Percentiles rank a stretch among this genome's conserved stretches.
These are phyloP conservation scores for Abscondita cerata DNA, from an alignment of 2,888 invertebrate species.

Conservation along the genomic window DNA sequence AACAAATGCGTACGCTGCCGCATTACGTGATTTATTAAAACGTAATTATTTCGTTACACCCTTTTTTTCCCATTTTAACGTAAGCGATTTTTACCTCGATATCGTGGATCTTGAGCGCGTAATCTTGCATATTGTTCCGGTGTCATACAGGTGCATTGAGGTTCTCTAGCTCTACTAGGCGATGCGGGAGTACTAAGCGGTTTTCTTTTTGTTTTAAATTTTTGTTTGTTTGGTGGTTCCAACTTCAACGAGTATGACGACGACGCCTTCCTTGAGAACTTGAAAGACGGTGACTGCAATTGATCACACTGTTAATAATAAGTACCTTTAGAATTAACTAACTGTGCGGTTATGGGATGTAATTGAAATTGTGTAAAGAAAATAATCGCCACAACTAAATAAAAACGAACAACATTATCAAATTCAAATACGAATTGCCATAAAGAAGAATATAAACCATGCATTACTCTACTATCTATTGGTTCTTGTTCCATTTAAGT, in stretches of 20 bases:
- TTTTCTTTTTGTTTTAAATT: conserved; percentile 87
- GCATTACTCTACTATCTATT: too few species aligned
- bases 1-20: background rate
- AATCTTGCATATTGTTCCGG: conserved; percentile 89
- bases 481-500: too few species aligned
- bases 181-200: conserved; percentile 93
- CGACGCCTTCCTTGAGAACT: conserved; percentile 96
- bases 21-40: background rate
- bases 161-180: conserved; percentile 86
- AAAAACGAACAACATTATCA: too few species aligned
- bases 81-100: conserved; percentile 63
- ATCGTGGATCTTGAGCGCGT: conserved; percentile 83
- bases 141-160: conserved; percentile 95
- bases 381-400: background rate
- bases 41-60: too few species aligned
- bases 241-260: conserved; percentile 95
- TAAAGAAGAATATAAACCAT: too few species aligned
- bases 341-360: conserved; percentile 22
- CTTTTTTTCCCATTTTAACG: background rate
- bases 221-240: conserved; percentile 88
- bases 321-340: conserved; percentile 49
- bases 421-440: too few species aligned
- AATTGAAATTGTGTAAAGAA: conserved; percentile 13
- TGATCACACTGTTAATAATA: conserved; percentile 65
- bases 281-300: conserved; percentile 96